Evolutionary conservation across 1,140 invertebrate genomes (phyloP).

Genomic region (Heliconius himera): DNA sequence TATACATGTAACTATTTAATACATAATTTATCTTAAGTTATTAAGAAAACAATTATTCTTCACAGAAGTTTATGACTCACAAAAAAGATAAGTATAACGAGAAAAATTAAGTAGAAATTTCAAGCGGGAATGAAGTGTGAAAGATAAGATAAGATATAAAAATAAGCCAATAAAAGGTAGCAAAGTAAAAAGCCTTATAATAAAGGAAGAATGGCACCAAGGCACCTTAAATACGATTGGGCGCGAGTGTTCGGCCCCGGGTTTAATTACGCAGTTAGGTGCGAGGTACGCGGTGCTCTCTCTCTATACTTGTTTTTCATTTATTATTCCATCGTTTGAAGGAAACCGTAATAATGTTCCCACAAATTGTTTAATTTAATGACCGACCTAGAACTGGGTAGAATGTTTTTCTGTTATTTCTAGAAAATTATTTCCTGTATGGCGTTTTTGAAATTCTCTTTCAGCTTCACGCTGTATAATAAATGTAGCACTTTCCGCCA

Average conservation of each 20-base stretch:
- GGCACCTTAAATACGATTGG: slow-evolving; percentile 54
- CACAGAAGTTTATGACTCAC: not conserved
- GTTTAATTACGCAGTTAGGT: slow-evolving; percentile 39
- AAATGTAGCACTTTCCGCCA: too few species aligned
- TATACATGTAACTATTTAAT: not conserved
- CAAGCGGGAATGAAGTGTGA: slow-evolving; percentile 23
- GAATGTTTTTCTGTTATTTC: not conserved
- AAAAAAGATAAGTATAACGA: not conserved
- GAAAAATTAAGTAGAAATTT: slow-evolving; percentile 2
- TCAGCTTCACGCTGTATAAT: too few species aligned
- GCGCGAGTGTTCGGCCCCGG: slow-evolving; percentile 35
- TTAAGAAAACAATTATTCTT: not conserved
- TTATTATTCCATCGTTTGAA: slow-evolving; percentile 27
- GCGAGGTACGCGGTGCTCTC: not conserved
- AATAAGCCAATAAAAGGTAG: slow-evolving; percentile 44
- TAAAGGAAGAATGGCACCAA: slow-evolving; percentile 52
- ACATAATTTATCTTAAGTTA: not conserved
- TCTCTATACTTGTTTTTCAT: slow-evolving; percentile 27
- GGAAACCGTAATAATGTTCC: slow-evolving; percentile 1
- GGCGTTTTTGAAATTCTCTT: too few species aligned
- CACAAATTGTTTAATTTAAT: slow-evolving; percentile 6
- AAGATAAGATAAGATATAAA: slow-evolving; percentile 31
- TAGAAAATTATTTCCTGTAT: too few species aligned
- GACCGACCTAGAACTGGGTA: not conserved
- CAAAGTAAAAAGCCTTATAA: slow-evolving; percentile 44